Evolutionary conservation across 2,797 vertebrate genomes (phyloP), one percentile per base, ranked within the genome.

Genomic region (Botia almorhae): DNA sequence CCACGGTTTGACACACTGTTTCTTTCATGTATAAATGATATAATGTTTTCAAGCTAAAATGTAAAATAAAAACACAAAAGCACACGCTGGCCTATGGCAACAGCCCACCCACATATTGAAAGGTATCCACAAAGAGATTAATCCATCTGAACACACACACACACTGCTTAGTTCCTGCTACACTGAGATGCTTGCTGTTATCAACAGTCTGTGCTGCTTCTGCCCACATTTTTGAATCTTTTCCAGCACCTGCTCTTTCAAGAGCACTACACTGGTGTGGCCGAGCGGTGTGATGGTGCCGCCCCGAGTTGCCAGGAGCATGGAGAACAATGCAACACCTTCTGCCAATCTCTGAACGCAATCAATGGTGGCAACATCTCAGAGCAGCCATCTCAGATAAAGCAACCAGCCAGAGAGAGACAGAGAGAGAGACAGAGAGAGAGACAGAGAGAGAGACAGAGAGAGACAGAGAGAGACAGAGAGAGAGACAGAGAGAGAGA

Each of bases 51-150:
- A 55, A 55, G 7, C 26, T 19, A 64, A 71, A 56, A 39, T 39
- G 39, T 39, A 39, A 39, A 39, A 39, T 8, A 39, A 5, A 16
- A 50, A 63, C 29, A 64, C 48, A 65, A 53, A 72, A 79, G 48
- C 53, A 65, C 60, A 72, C 11, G 39, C 56, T 10, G 68, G 26
- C 69, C 63, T 33, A 71, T 76, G 64, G 60, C 36, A 17, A 46
- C 61, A 90, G 87, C 88, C 51, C 76, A 43, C 71, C 69, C 78
- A 80, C 73, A 65, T 87, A 87, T 86, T 51, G 64, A 86, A 81
- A 91, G 83, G 86, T 88, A 88, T 64, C 29, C 67, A 87, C 88
- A 90, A 87, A 86, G 87, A 86, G 89, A 87, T 84, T 80, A 85
- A 87, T 80, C 48, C 56, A 63, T 21, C 36, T 68, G 16, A 53